Conservation (phyloP, 2,113 vertebrate species). For the Percina caprodes region DNA sequence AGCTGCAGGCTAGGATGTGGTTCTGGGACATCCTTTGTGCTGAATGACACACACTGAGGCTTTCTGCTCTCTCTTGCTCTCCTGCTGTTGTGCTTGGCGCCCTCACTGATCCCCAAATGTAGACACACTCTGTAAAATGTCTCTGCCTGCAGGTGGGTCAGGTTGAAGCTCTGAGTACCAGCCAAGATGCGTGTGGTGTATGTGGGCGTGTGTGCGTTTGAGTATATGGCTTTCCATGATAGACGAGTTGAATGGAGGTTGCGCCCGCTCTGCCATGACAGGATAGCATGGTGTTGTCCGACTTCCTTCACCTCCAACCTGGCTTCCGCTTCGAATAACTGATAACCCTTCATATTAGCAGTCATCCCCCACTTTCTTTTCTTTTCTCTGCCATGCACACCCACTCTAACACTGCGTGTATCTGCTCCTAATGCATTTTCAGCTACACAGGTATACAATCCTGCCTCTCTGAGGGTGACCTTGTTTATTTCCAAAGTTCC, state of each 20-base stretch:
- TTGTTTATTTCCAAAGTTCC: conserved; percentile 91
- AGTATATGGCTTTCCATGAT: conserved; percentile 86
- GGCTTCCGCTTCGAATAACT: conserved; percentile 32
- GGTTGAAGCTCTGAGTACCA: conserved; percentile 91
- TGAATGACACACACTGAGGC: conserved; percentile 67
- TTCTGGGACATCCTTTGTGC: conserved; percentile 64
- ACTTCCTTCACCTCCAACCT: conserved; percentile 83
- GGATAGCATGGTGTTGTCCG: conserved; percentile 85
- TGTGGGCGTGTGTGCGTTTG: conserved; percentile 62
- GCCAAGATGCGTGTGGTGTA: conserved; percentile 87
- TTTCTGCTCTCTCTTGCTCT: conserved; percentile 87
- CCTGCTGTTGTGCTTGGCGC: conserved; percentile 77
- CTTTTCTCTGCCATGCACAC: conserved; percentile 81
- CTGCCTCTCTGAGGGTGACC: conserved; percentile 83
- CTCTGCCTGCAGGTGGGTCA: conserved; percentile 90
- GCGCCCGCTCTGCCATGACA: conserved; percentile 87
- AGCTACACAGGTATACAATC: conserved; percentile 96
- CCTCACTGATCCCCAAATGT: conserved; percentile 83
- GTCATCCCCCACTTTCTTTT: conserved; percentile 59
- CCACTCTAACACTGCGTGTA: conserved; percentile 87
- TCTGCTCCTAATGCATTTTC: conserved; percentile 95
- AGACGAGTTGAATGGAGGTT: conserved; percentile 90
- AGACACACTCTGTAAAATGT: conserved; percentile 93
- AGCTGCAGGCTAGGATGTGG: conserved; percentile 53
- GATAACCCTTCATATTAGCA: conserved; percentile 47